phyloP scores from a whole-genome alignment of 2,113 vertebrate species.

The Phaetusa simplex region DNA sequence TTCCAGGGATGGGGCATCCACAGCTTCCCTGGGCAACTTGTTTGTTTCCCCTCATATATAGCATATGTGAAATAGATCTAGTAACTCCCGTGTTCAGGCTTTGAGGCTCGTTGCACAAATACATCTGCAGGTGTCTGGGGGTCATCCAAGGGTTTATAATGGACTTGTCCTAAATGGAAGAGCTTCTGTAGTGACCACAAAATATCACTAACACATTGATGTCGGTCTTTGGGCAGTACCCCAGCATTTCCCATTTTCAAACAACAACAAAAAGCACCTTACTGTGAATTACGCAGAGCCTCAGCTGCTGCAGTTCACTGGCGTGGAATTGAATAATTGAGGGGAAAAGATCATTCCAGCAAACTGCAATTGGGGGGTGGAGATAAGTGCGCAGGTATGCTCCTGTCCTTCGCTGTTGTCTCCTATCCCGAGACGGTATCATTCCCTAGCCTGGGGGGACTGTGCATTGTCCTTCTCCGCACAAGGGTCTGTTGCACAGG shows the following conservation, averaged over 20 bases:
- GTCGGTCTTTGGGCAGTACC: neutral
- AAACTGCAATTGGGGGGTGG: neutral
- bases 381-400: fast-evolving
- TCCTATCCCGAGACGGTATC: fast-evolving
- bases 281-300: neutral
- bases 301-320: neutral
- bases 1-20: neutral
- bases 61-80: neutral
- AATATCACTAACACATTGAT: neutral
- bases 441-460: neutral
- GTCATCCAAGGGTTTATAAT: neutral
- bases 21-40: neutral
- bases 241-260: neutral
- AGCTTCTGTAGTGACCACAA: neutral
- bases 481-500: neutral
- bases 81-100: neutral
- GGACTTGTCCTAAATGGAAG: neutral
- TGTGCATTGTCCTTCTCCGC: neutral
- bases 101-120: neutral
- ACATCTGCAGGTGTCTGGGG: neutral
- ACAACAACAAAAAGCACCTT: neutral
- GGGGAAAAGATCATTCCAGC: neutral
- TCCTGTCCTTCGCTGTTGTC: neutral
- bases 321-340: neutral
- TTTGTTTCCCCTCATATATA: neutral